A percentile compares a stretch with the other conserved stretches of the same genome.
Conservation (phyloP, 2,797 vertebrate genomes). For the Odontamblyopus rebecca region DNA sequence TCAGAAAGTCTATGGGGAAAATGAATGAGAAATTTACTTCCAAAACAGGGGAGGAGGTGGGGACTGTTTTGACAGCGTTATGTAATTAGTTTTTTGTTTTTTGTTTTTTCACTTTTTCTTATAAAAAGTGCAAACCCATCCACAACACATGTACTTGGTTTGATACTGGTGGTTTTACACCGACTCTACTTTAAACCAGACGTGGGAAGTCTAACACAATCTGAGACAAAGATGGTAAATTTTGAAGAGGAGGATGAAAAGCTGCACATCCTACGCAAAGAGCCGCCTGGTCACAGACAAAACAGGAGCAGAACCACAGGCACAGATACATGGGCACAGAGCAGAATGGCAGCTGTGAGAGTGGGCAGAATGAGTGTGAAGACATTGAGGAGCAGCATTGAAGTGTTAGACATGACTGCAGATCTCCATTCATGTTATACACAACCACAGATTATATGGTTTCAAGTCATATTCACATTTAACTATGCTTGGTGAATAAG, state of each 20-base stretch:
- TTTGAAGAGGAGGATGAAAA: conserved; percentile 31
- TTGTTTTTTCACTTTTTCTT: not conserved
- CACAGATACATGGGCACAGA: conserved; percentile 19
- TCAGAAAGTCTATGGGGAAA: too few relatives aligned
- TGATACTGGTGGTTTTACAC: conserved; percentile 11
- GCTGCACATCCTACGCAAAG: conserved; percentile 26
- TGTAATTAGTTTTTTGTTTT: too few relatives aligned
- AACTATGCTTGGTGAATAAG: conserved; percentile 50
- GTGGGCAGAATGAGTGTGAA: conserved; percentile 4
- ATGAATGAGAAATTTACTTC: too few relatives aligned
- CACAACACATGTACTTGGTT: conserved; percentile 22
- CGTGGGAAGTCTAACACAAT: conserved; percentile 29
- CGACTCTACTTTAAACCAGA: conserved; percentile 2
- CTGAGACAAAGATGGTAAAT: conserved; percentile 22
- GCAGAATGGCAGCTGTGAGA: conserved; percentile 29
- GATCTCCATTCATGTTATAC: conserved; percentile 41
- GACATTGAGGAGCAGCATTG: conserved; percentile 15
- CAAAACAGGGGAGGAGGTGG: too few relatives aligned
- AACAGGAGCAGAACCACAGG: conserved; percentile 8
- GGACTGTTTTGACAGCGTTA: too few relatives aligned
- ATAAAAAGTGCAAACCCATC: conserved; percentile 2
- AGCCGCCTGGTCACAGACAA: conserved; percentile 34
- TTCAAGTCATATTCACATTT: conserved; percentile 34
- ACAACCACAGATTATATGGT: conserved; percentile 59
- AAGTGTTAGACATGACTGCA: conserved; percentile 41